Percentiles rank a stretch among this genome's conserved stretches.
Evolutionary conservation across 2,113 vertebrate species (phyloP).

Genomic region (Patagioenas fasciata): DNA sequence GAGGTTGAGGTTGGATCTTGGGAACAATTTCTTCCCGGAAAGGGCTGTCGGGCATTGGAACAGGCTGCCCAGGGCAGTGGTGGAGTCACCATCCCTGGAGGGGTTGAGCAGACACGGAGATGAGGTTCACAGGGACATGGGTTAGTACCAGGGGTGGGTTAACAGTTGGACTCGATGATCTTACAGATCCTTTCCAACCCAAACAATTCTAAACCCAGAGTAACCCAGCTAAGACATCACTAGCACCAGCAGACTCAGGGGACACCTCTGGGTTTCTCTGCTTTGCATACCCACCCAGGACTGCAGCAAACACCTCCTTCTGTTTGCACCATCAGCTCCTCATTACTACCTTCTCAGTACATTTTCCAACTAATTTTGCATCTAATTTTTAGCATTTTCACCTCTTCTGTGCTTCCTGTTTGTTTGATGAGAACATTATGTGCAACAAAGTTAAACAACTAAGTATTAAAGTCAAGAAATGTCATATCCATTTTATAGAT

Average conservation of each 20-base stretch:
- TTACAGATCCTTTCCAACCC: neutral
- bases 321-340: neutral
- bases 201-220: neutral
- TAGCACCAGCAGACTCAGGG: accelerated
- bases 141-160: too few relatives aligned
- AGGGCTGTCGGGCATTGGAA: too few relatives aligned
- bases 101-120: too few relatives aligned
- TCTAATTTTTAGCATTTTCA: neutral
- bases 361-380: neutral
- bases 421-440: neutral
- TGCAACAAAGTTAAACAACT: neutral
- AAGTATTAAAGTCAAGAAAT: neutral
- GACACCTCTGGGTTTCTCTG: neutral
- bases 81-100: too few relatives aligned
- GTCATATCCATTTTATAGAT: neutral
- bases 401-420: neutral
- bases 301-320: neutral
- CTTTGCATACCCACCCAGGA: neutral
- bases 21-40: too few relatives aligned
- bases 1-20: too few relatives aligned
- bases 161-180: neutral
- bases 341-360: neutral
- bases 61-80: too few relatives aligned
- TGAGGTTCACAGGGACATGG: too few relatives aligned
- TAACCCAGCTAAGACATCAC: neutral